These are phyloP conservation scores for Aradophagus sp. DNA, from an alignment of 1,140 invertebrate species.

Conservation along the genomic window DNA sequence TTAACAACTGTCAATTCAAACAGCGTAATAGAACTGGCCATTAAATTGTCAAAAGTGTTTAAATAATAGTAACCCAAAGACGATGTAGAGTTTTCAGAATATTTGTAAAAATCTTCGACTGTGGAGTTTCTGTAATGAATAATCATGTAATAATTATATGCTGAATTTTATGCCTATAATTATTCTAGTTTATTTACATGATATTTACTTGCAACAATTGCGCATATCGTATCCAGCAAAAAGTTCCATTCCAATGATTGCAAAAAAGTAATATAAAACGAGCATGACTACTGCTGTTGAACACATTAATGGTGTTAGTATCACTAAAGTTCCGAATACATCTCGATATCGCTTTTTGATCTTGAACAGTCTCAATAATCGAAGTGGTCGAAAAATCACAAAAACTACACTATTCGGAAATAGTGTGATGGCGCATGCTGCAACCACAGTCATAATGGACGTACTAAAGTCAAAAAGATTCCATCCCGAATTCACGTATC, in stretches of 20 bases:
- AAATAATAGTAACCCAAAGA: conserved; percentile 89
- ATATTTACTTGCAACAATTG: conserved; percentile 87
- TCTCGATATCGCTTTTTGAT: conserved; percentile 91
- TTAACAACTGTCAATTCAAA: conserved; percentile 94
- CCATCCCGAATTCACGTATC: conserved; percentile 89
- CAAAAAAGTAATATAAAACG: conserved; percentile 93
- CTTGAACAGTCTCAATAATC: conserved; percentile 83
- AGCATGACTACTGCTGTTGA: conserved; percentile 88
- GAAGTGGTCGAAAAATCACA: conserved; percentile 82
- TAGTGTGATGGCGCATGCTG: conserved; percentile 79
- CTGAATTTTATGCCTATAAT: no score
- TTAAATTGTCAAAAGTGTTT: conserved; percentile 88
- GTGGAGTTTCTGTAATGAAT: conserved; percentile 82
- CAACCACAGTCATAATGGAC: conserved; percentile 81
- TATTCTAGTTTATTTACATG: background rate
- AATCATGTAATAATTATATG: background rate
- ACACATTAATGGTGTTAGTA: conserved; percentile 85
- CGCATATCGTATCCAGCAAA: conserved; percentile 85
- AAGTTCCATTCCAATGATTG: conserved; percentile 93
- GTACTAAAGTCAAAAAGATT: conserved; percentile 89
- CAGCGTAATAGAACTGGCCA: conserved; percentile 85
- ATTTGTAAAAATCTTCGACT: conserved; percentile 89
- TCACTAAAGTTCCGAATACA: conserved; percentile 91
- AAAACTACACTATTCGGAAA: conserved; percentile 82
- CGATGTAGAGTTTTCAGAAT: conserved; percentile 79